Evolutionary conservation across 2,113 vertebrate species (phyloP).

Genomic region (Lamprologus speciosus): DNA sequence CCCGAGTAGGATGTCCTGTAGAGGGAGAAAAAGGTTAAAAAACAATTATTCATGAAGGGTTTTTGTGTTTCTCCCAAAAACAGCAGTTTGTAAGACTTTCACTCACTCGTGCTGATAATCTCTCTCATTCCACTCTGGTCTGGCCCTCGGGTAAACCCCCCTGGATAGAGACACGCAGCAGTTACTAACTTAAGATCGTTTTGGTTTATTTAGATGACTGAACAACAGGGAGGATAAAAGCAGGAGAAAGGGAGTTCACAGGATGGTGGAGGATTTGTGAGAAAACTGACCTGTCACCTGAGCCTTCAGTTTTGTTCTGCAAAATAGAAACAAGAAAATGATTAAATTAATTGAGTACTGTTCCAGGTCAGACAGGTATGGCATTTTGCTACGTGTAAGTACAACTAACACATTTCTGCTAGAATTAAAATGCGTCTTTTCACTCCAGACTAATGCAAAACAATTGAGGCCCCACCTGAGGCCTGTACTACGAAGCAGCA

Average conservation of each 20-base stretch:
- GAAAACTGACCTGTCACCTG: constrained; percentile 39
- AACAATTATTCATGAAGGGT: neutral
- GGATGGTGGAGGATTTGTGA: neutral
- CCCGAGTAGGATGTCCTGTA: constrained; percentile 15
- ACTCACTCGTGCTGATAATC: constrained; percentile 36
- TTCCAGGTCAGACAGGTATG: neutral
- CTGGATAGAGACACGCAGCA: neutral
- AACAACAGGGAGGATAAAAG: neutral
- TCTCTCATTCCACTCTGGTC: constrained; percentile 16
- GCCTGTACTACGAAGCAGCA: neutral
- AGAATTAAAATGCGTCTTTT: neutral
- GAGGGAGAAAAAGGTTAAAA: neutral
- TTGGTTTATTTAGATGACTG: neutral
- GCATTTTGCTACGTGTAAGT: neutral
- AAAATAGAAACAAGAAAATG: neutral
- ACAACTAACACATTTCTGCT: neutral
- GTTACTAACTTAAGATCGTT: fast-evolving
- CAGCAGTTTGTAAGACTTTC: neutral
- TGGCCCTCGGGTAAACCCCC: constrained; percentile 25
- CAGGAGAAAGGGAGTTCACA: neutral
- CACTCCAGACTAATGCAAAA: neutral
- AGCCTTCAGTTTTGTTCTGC: constrained; percentile 9
- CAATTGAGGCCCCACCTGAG: neutral
- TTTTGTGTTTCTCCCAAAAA: neutral
- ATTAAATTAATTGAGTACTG: neutral